Evolutionary conservation across 2,888 invertebrate genomes (phyloP).

Genomic region (Melanostoma mellinum): DNA sequence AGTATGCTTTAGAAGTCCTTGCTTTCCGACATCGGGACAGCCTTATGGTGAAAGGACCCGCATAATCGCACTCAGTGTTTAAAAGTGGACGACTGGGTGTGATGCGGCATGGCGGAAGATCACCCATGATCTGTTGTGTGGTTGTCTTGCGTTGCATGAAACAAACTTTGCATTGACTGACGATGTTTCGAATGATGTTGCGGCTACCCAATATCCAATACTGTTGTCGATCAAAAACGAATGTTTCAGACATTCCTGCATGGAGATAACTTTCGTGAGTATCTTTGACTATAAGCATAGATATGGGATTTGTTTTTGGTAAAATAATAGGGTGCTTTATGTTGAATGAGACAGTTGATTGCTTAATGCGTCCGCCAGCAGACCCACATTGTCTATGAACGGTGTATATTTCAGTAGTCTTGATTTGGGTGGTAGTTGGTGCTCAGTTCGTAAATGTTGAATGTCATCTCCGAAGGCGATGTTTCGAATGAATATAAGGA

Average conservation of each 20-base stretch:
- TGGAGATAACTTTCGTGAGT: slow-evolving; percentile 32
- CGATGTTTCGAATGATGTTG: slow-evolving; percentile 37
- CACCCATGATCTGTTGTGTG: slow-evolving; percentile 45
- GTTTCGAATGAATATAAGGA: neutral
- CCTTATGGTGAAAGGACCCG: slow-evolving; percentile 52
- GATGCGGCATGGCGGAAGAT: slow-evolving; percentile 33
- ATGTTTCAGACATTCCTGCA: slow-evolving; percentile 33
- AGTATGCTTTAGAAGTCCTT: no score
- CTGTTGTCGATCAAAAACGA: slow-evolving; percentile 28
- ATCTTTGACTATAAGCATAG: slow-evolving; percentile 21
- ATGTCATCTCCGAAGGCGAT: neutral
- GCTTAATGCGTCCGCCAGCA: slow-evolving; percentile 10
- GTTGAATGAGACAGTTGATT: slow-evolving; percentile 16
- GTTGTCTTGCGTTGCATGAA: slow-evolving; percentile 48
- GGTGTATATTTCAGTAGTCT: slow-evolving; percentile 1
- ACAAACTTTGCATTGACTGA: slow-evolving; percentile 42
- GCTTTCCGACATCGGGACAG: slow-evolving; percentile 6
- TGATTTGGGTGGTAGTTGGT: slow-evolving; percentile 3
- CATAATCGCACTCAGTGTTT: slow-evolving; percentile 42
- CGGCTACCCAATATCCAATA: slow-evolving; percentile 53
- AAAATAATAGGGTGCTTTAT: slow-evolving; percentile 43
- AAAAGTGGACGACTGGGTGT: slow-evolving; percentile 22
- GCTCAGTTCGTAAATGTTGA: neutral
- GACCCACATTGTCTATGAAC: slow-evolving; percentile 13
- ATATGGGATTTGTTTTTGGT: slow-evolving; percentile 16